Conservation (phyloP, 2,888 invertebrate species). For the Heteromyza rotundicornis region DNA sequence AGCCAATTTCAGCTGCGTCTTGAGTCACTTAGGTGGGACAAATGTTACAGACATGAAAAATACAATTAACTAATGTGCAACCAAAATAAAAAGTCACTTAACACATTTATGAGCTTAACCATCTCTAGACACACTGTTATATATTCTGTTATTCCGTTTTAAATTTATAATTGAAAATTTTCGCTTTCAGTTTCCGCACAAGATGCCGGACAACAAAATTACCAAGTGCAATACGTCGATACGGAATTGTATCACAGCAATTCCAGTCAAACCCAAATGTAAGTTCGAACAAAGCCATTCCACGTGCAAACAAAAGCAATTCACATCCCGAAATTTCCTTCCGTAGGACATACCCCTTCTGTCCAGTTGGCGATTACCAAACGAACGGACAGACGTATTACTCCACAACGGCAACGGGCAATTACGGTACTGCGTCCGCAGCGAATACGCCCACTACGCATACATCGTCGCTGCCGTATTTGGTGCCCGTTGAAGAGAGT, state of each 20-base stretch:
- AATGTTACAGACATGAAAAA: no score
- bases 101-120: no score
- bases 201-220: constrained; percentile 61
- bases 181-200: constrained; percentile 59
- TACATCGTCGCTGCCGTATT: constrained; percentile 65
- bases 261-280: constrained; percentile 69
- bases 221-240: constrained; percentile 79
- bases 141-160: no score
- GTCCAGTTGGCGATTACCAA: constrained; percentile 72
- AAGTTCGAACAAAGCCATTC: constrained; percentile 42
- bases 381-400: constrained; percentile 69
- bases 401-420: constrained; percentile 64
- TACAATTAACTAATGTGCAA: no score
- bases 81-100: no score
- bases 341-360: constrained; percentile 77
- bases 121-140: no score
- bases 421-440: constrained; percentile 66
- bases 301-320: background rate
- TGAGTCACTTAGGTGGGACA: no score
- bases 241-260: constrained; percentile 71
- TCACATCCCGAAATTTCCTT: background rate
- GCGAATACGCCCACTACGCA: constrained; percentile 59
- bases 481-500: constrained; percentile 75
- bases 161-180: no score
- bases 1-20: no score